Conservation (phyloP, 2,888 invertebrate genomes). For the Acanthosoma haemorrhoidale region DNA sequence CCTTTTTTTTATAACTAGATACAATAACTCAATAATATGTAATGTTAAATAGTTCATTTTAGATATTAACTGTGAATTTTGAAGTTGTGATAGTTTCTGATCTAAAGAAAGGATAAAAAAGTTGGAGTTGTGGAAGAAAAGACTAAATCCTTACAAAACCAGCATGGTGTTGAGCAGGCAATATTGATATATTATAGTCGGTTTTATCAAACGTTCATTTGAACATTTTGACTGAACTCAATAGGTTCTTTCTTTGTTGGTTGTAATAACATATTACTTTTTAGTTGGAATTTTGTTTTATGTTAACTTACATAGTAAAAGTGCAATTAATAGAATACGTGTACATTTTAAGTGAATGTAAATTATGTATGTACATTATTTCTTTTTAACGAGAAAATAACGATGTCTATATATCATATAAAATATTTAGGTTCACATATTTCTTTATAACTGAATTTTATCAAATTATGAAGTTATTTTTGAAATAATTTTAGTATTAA, state of each 20-base stretch:
- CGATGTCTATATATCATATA: too few relatives aligned
- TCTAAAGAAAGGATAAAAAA: background rate
- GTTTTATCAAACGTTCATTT: background rate
- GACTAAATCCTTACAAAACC: too few relatives aligned
- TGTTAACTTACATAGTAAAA: constrained; percentile 13
- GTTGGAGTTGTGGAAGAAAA: background rate
- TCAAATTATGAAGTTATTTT: too few relatives aligned
- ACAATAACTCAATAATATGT: background rate
- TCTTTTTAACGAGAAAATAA: too few relatives aligned
- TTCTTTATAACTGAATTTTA: too few relatives aligned
- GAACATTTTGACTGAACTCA: constrained; percentile 6
- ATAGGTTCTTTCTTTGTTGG: constrained; percentile 12
- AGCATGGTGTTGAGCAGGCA: too few relatives aligned
- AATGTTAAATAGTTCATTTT: background rate
- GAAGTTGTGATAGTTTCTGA: background rate
- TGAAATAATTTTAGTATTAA: too few relatives aligned
- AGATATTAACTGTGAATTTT: background rate
- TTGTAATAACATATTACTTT: constrained; percentile 7
- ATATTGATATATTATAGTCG: too few relatives aligned
- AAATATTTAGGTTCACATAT: too few relatives aligned
- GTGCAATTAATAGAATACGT: background rate
- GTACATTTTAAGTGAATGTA: constrained; percentile 9
- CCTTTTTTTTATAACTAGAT: background rate
- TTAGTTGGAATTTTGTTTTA: background rate
- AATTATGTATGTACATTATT: constrained; percentile 19